Base-by-base conservation (phyloP, 2,797 vertebrate species). In the Psittacula echo region DNA sequence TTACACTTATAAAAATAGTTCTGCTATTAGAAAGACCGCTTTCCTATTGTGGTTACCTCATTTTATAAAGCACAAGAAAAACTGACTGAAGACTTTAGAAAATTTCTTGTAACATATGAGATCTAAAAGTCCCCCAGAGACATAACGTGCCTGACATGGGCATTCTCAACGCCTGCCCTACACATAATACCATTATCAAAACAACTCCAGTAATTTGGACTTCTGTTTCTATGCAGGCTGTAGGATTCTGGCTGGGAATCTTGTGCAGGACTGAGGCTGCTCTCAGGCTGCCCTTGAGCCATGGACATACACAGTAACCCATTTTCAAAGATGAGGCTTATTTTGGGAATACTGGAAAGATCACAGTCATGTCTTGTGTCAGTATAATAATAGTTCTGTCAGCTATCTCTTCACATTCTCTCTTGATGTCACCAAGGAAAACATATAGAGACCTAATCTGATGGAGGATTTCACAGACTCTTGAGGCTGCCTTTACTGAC, bases 261-360 rank as follows among this genome's bases (percentile, higher is more conserved):
- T 45, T 47, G 20, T 34, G 30, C 66, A 51, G 53, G 42, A 64
- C 54, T 47, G 12, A 64, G 64, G 41, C 16, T 50, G 32, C 44
- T 78, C 73, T 79, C 34, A 61, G 48, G 29, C 30, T 87, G n/a
- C 64, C 64, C 80, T 82, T 77, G 30, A 74, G 51, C n/a, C 27
- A 44, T 2, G 11, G 32, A 15, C 45, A 75, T 20, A 66, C 17
- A 45, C 8, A 42, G 16, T 34, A 74, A 89, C 24, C 80, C 4
- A 48, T 87, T 95, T 91, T 70, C 78, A 93, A 72, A 89, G 50
- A 54, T 2, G 20, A 85, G 22, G 47, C n/a, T 93, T 90, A 68
- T 79, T 94, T 87, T 20, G 29, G 60, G 61, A 32, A 8, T n/a
- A 30, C 44, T 47, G 29, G 34, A 94, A 89, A 93, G 54, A 82